These are phyloP conservation scores for Ormyrus rosae DNA, from an alignment of 2,888 invertebrate species.

Conservation along the genomic window DNA sequence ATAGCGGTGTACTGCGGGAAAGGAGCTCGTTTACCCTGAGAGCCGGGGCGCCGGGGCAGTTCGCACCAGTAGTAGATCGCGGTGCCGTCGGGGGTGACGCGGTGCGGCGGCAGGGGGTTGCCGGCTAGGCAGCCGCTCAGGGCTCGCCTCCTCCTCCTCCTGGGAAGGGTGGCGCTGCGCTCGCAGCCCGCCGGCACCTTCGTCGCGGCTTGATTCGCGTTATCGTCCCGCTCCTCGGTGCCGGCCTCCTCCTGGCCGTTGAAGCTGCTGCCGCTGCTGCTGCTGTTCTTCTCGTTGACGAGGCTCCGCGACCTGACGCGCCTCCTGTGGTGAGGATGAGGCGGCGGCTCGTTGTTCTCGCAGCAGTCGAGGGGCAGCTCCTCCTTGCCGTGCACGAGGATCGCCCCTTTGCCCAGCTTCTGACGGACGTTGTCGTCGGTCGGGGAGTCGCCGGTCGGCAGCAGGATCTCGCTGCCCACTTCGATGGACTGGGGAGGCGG, in stretches of 20 bases:
- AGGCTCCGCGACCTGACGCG: constrained; percentile 59
- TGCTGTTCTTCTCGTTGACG: constrained; percentile 66
- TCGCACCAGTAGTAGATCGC: constrained; percentile 93
- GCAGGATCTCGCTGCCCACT: constrained; percentile 73
- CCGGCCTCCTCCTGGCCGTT: constrained; percentile 9
- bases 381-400: constrained; percentile 81
- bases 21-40: constrained; percentile 70
- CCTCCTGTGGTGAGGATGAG: constrained; percentile 42
- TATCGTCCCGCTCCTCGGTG: constrained; percentile 16
- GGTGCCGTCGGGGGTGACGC: constrained; percentile 89
- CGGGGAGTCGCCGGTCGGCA: constrained; percentile 70
- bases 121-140: constrained; percentile 69
- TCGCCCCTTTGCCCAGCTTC: constrained; percentile 78
- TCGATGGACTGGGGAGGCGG: constrained; percentile 66
- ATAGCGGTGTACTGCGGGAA: too few species aligned
- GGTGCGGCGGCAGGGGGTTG: constrained; percentile 81
- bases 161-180: constrained; percentile 70
- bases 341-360: constrained; percentile 47
- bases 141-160: constrained; percentile 68
- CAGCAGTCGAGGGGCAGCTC: constrained; percentile 79
- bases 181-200: not conserved
- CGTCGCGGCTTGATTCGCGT: not conserved
- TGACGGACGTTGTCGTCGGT: constrained; percentile 73
- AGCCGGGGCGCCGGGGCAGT: constrained; percentile 79
- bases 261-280: constrained; percentile 60